phyloP scores from a whole-genome alignment of 2,888 invertebrate genomes.

The Steinernema scapterisci region DNA sequence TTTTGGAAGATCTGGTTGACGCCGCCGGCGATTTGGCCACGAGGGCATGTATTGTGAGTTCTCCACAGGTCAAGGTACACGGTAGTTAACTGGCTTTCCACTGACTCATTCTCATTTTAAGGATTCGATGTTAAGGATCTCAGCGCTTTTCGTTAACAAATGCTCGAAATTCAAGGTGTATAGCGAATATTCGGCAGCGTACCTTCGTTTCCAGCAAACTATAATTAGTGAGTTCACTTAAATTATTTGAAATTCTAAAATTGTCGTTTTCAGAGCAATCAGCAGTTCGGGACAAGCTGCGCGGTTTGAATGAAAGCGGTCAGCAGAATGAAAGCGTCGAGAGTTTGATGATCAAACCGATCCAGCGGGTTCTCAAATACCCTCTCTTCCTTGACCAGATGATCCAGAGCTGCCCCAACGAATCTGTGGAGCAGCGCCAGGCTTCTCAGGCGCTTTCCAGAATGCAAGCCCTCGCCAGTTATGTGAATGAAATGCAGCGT shows the following conservation, averaged over 20 bases:
- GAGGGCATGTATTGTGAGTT: neutral
- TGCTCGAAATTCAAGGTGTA: conserved; percentile 60
- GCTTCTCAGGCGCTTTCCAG: conserved; percentile 46
- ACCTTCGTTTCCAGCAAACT: conserved; percentile 56
- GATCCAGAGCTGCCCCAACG: conserved; percentile 46
- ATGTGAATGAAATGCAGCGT: conserved; percentile 64
- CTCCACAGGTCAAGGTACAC: conserved; percentile 40
- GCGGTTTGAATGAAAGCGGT: conserved; percentile 45
- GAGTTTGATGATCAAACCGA: conserved; percentile 60
- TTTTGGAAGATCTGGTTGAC: conserved; percentile 38
- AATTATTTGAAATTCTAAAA: no score
- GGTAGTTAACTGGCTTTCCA: neutral
- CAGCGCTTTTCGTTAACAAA: conserved; percentile 59
- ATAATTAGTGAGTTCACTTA: conserved; percentile 37
- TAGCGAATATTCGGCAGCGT: conserved; percentile 61
- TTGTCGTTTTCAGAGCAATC: conserved; percentile 33
- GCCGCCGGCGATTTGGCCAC: conserved; percentile 39
- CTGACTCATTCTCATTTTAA: conserved; percentile 8
- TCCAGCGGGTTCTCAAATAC: conserved; percentile 61
- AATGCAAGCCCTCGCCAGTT: conserved; percentile 60
- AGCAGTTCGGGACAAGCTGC: conserved; percentile 45
- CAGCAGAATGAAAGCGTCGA: conserved; percentile 45
- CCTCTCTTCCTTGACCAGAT: conserved; percentile 44
- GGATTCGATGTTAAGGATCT: conserved; percentile 56
- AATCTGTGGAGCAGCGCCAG: conserved; percentile 39